These are phyloP conservation scores for Lindbergichthys nudifrons DNA, from an alignment of 2,797 vertebrate species.

Conservation along the genomic window DNA sequence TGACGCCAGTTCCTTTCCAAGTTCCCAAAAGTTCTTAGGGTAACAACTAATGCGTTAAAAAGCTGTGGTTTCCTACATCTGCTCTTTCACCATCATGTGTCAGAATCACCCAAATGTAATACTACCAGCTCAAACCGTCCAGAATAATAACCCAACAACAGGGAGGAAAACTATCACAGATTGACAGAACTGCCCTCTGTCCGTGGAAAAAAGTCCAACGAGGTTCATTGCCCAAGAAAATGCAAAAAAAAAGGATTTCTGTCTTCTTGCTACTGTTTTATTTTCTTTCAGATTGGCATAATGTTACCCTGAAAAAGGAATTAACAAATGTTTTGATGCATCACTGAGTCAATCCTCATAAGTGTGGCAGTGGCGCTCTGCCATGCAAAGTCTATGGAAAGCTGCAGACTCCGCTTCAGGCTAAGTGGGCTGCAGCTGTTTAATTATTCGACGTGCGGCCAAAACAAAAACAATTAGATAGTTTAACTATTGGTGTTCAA, in stretches of 20 bases:
- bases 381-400: too few relatives aligned
- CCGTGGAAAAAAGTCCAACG: slow-evolving; percentile 38
- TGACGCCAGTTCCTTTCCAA: neutral
- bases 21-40: slow-evolving; percentile 2
- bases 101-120: slow-evolving; percentile 14
- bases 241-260: neutral
- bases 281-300: neutral
- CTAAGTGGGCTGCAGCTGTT: too few relatives aligned
- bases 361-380: neutral
- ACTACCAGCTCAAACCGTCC: slow-evolving; percentile 39
- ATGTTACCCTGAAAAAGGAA: slow-evolving; percentile 11
- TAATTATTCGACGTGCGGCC: too few relatives aligned
- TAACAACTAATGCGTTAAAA: slow-evolving; percentile 3
- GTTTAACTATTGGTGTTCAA: too few relatives aligned
- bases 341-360: slow-evolving; percentile 1
- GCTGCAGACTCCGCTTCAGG: too few relatives aligned
- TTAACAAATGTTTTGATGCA: slow-evolving; percentile 9
- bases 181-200: slow-evolving; percentile 43
- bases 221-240: slow-evolving; percentile 13
- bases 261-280: slow-evolving; percentile 21
- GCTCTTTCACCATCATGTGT: slow-evolving; percentile 19
- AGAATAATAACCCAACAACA: slow-evolving; percentile 30
- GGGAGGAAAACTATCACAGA: slow-evolving; percentile 35
- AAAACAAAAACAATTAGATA: too few relatives aligned
- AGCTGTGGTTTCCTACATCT: slow-evolving; percentile 1